A percentile compares a stretch with the other conserved stretches of the same genome.
phyloP scores from a whole-genome alignment of 2,888 invertebrate genomes.

The Drosophila kanekoi region DNA sequence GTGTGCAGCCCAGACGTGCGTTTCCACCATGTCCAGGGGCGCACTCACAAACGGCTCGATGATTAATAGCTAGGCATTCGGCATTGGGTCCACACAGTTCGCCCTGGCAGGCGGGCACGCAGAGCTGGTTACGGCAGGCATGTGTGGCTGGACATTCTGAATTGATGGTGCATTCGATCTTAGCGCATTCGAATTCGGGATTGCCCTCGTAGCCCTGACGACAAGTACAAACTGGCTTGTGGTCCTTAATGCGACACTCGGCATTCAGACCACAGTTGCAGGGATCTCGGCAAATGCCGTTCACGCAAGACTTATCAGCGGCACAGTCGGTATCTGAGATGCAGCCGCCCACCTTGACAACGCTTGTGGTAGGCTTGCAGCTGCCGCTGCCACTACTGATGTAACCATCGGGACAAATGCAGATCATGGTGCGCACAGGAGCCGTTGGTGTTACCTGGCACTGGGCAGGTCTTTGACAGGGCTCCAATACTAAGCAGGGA shows the following conservation, averaged over 20 bases:
- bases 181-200: slow-evolving; percentile 92
- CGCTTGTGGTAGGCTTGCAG: slow-evolving; percentile 90
- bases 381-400: slow-evolving; percentile 93
- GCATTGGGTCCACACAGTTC: slow-evolving; percentile 92
- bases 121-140: slow-evolving; percentile 92
- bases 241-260: slow-evolving; percentile 92
- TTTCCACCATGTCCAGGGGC: slow-evolving; percentile 93
- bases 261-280: slow-evolving; percentile 94
- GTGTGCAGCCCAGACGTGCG: slow-evolving; percentile 90
- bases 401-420: slow-evolving; percentile 95
- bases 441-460: slow-evolving; percentile 93
- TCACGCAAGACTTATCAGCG: slow-evolving; percentile 91
- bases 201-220: slow-evolving; percentile 93
- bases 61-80: slow-evolving; percentile 92
- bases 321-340: slow-evolving; percentile 92
- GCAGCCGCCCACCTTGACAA: slow-evolving; percentile 89
- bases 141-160: slow-evolving; percentile 93
- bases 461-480: slow-evolving; percentile 92
- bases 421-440: slow-evolving; percentile 95
- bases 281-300: slow-evolving; percentile 92
- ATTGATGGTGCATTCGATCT: slow-evolving; percentile 90
- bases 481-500: slow-evolving; percentile 91
- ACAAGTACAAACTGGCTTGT: slow-evolving; percentile 95
- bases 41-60: slow-evolving; percentile 94
- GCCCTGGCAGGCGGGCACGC: slow-evolving; percentile 91